Evolutionary conservation across 2,888 invertebrate genomes (phyloP).

Genomic region (Mylabris sibirica): DNA sequence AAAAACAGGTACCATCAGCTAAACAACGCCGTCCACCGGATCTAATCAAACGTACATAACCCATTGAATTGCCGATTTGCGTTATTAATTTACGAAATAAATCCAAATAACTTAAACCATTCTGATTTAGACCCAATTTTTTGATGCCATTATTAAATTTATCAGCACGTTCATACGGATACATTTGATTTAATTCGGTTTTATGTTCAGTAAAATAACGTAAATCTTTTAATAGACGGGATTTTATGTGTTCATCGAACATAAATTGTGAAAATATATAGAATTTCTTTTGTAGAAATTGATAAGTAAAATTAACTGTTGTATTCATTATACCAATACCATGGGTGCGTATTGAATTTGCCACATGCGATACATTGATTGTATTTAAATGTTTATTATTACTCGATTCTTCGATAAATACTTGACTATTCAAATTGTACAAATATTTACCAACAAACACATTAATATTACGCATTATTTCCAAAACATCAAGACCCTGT

Average conservation of each 20-base stretch:
- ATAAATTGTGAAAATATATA: conserved; percentile 96
- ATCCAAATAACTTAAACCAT: conserved; percentile 90
- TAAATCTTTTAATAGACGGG: conserved; percentile 87
- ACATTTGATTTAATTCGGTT: conserved; percentile 71
- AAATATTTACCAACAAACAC: conserved; percentile 92
- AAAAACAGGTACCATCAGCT: conserved; percentile 88
- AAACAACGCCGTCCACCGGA: conserved; percentile 94
- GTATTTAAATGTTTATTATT: conserved; percentile 94
- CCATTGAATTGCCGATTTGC: conserved; percentile 96
- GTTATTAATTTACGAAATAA: conserved; percentile 90
- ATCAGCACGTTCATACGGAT: conserved; percentile 90
- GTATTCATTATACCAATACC: conserved; percentile 85
- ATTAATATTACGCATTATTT: conserved; percentile 96
- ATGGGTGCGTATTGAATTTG: conserved; percentile 96
- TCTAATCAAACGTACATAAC: conserved; percentile 91
- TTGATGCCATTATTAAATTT: conserved; percentile 92
- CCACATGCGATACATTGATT: conserved; percentile 93
- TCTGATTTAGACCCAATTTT: conserved; percentile 81
- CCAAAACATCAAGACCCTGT: conserved; percentile 95
- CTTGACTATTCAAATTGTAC: conserved; percentile 96
- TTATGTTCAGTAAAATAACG: conserved; percentile 82
- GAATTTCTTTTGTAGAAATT: conserved; percentile 92
- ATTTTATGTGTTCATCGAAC: conserved; percentile 97
- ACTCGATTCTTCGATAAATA: conserved; percentile 91
- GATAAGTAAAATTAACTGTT: conserved; percentile 85